Evolutionary conservation across 2,113 vertebrate genomes (phyloP).

Genomic region (Syrmaticus mikado): DNA sequence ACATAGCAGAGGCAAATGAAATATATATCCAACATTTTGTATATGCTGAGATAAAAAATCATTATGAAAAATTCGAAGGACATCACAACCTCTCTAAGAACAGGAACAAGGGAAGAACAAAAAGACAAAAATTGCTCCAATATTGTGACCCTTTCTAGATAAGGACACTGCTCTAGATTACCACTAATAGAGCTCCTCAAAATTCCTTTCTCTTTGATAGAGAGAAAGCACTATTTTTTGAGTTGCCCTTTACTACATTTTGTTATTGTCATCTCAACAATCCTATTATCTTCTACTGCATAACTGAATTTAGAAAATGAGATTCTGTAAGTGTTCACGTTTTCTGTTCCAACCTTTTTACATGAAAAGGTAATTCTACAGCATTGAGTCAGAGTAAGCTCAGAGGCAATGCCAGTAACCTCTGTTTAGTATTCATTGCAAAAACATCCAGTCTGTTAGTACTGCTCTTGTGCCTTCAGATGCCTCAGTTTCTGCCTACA

Average conservation of each 20-base stretch:
- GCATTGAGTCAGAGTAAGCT: neutral
- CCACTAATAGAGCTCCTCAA: neutral
- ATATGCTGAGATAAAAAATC: neutral
- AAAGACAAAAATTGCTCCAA: neutral
- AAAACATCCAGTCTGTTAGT: neutral
- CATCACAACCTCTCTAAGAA: neutral
- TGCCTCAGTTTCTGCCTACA: neutral
- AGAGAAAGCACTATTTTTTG: neutral
- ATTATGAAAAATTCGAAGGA: neutral
- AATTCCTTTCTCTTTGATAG: neutral
- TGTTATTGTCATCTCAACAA: neutral
- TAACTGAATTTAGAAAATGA: neutral
- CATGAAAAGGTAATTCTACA: neutral
- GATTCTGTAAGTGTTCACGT: neutral
- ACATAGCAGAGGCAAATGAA: neutral
- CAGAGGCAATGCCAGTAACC: neutral
- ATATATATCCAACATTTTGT: neutral
- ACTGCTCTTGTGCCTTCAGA: neutral
- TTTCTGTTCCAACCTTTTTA: neutral
- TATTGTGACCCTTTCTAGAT: neutral
- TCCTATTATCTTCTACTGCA: neutral
- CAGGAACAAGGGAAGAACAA: neutral
- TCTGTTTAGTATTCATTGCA: neutral
- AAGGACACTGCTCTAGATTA: neutral
- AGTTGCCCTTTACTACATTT: neutral